Evolutionary conservation across 2,113 vertebrate species (phyloP).

Genomic region (Carassius auratus): DNA sequence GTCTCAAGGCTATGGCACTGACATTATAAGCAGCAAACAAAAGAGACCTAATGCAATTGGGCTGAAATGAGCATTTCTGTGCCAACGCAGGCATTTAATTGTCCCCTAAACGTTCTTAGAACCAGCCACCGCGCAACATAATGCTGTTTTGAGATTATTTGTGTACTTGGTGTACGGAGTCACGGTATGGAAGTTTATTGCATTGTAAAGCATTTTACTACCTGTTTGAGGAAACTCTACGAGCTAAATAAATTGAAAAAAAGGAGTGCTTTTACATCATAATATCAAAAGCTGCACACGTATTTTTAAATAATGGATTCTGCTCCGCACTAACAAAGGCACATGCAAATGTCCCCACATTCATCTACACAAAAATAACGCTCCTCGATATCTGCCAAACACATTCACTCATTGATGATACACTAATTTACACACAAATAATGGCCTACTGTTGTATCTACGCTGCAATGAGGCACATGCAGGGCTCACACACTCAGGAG

Average conservation of each 20-base stretch:
- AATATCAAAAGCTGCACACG: background rate
- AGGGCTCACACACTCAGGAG: background rate
- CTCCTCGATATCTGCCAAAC: constrained; percentile 29
- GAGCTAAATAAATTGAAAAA: constrained; percentile 14
- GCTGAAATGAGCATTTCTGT: background rate
- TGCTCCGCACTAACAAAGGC: background rate
- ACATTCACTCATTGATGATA: constrained; percentile 23
- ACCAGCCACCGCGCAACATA: constrained; percentile 10
- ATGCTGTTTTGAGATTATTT: constrained; percentile 31
- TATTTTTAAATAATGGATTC: background rate
- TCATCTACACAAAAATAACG: constrained; percentile 19
- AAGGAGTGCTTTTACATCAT: background rate
- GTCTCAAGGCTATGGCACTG: constrained; percentile 21
- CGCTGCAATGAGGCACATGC: background rate
- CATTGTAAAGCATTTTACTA: constrained; percentile 20
- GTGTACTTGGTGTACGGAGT: background rate
- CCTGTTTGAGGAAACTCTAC: constrained; percentile 8
- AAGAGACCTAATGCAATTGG: constrained; percentile 28
- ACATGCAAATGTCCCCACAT: background rate
- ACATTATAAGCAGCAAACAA: constrained; percentile 32
- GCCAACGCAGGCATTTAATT: constrained; percentile 4
- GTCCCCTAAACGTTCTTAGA: constrained; percentile 11
- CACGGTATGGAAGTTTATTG: background rate
- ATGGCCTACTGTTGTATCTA: background rate
- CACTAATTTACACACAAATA: constrained; percentile 29